phyloP scores from a whole-genome alignment of 2,113 vertebrate species.

The Panurus biarmicus region DNA sequence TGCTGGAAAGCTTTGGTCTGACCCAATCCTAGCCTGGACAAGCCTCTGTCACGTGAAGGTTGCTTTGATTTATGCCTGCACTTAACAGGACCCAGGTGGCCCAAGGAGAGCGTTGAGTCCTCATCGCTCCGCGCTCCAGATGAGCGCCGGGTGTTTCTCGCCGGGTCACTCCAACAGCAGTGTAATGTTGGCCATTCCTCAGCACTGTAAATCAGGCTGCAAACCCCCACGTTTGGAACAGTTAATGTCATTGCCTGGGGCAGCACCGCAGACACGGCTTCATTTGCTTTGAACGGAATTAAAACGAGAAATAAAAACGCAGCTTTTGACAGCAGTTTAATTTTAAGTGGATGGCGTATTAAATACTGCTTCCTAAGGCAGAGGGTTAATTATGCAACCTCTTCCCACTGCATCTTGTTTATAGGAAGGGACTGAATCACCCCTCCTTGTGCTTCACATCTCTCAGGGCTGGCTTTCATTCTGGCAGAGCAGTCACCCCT shows the following conservation, averaged over 20 bases:
- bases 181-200: neutral
- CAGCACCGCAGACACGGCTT: neutral
- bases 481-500: neutral
- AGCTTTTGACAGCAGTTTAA: constrained; percentile 4
- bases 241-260: neutral
- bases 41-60: neutral
- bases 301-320: neutral
- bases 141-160: neutral
- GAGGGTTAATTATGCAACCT: neutral
- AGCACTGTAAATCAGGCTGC: neutral
- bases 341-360: constrained; percentile 7
- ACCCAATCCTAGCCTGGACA: neutral
- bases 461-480: neutral
- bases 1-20: neutral
- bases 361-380: neutral
- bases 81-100: neutral
- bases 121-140: rapidly evolving
- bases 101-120: rapidly evolving
- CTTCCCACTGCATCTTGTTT: constrained; percentile 29
- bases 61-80: neutral
- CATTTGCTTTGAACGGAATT: constrained; percentile 30
- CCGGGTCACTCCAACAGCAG: neutral
- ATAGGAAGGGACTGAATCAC: neutral
- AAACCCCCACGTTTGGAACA: neutral
- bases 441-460: neutral